Conservation (phyloP, 2,113 vertebrate species). For the Procavia capensis region DNA sequence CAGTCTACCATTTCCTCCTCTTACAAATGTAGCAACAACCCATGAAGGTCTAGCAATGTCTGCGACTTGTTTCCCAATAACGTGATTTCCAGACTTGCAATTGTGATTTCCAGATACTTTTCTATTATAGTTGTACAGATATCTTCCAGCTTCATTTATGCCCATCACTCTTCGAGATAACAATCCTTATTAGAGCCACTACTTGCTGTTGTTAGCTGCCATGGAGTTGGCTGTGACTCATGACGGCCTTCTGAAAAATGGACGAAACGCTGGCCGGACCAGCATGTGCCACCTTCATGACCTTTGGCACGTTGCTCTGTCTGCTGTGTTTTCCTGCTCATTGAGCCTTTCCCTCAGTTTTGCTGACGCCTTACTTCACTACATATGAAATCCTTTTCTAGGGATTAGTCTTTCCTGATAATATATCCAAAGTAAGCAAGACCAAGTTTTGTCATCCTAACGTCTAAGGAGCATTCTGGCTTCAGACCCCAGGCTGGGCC, state of each 20-base stretch:
- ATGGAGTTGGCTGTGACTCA: background rate
- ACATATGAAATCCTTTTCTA: background rate
- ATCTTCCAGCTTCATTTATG: background rate
- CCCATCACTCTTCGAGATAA: background rate
- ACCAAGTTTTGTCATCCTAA: background rate
- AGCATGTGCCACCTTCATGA: background rate
- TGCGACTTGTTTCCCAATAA: background rate
- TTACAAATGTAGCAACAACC: background rate
- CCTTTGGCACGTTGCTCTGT: background rate
- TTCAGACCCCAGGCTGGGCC: background rate
- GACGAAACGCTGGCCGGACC: background rate
- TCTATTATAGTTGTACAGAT: background rate
- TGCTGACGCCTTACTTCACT: background rate
- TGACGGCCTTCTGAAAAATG: background rate
- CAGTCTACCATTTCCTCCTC: background rate
- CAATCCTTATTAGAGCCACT: background rate
- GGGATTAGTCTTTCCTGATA: background rate
- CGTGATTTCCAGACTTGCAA: no score
- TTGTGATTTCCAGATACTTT: background rate
- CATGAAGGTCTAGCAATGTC: background rate
- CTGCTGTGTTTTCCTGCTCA: background rate
- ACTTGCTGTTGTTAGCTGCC: background rate
- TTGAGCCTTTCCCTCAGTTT: background rate
- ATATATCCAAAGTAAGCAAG: background rate
- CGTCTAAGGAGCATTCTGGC: background rate